Percentiles rank a stretch among this genome's conserved stretches.
Evolutionary conservation across 1,140 invertebrate species (phyloP).

Genomic region (Drosophila obscura): DNA sequence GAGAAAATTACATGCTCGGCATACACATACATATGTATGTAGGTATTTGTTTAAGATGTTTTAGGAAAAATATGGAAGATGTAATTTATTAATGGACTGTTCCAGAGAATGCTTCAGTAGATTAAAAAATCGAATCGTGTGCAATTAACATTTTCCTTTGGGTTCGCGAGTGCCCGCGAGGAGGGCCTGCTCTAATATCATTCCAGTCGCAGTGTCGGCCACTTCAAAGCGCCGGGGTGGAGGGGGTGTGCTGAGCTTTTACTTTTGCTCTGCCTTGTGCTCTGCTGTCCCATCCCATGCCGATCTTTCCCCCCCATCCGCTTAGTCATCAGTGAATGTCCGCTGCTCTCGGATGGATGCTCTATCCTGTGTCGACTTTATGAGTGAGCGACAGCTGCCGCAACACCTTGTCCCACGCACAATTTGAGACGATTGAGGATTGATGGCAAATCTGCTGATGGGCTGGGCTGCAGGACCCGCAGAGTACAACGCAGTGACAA

Average conservation of each 20-base stretch:
- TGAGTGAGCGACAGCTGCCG: constrained; percentile 44
- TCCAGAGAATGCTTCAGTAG: no score
- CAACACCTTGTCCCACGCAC: constrained; percentile 58
- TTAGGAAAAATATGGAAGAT: no score
- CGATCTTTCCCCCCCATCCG: background rate
- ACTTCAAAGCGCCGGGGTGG: constrained; percentile 37
- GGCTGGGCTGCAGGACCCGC: no score
- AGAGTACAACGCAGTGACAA: no score
- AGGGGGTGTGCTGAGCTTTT: constrained; percentile 39
- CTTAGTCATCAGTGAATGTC: background rate
- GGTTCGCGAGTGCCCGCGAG: background rate
- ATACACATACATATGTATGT: no score
- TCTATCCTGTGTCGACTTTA: constrained; percentile 19
- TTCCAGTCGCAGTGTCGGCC: constrained; percentile 17
- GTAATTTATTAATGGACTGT: no score
- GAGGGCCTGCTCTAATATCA: constrained; percentile 7
- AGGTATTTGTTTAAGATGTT: no score
- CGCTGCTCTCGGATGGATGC: constrained; percentile 9
- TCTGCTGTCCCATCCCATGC: no score
- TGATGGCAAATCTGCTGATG: background rate
- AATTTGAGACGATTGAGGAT: constrained; percentile 47
- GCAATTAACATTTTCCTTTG: constrained; percentile 4
- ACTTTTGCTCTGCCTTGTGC: constrained; percentile 22
- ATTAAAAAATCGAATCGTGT: no score
- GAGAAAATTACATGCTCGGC: no score